Evolutionary conservation across 2,888 invertebrate genomes (phyloP), one percentile per base, ranked within the genome.

Genomic region (Lasius fuliginosus): DNA sequence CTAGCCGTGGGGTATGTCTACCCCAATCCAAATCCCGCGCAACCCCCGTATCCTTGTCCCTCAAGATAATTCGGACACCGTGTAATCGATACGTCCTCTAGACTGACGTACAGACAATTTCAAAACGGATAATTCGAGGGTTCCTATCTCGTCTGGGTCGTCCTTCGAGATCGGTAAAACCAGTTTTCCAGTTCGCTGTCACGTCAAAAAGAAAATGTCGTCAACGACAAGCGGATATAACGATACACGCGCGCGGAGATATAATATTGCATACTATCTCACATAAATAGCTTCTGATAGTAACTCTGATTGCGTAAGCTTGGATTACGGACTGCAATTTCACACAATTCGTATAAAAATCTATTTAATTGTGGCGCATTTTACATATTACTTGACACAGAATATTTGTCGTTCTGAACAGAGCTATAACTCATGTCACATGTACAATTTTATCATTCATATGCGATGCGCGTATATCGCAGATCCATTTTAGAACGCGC

Each of bases 51-150:
- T 91, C 91, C 92, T 90, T 90, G 91, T 90, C 92, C 91, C 93
- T 93, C 92, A 92, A 92, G 93, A 92, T 93, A 93, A 93, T 93
- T 93, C 91, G 93, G 92, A 93, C 92, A 93, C 91, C 90, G 91
- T 93, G 92, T 92, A 93, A 93, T 93, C 93, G 93, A 93, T 93
- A 90, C 91, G 90, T 91, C 87, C 90, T 90, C 91, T 88, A 87
- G 88, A 82, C 84, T 91, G 87, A 91, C 90, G 88, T 88, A 91
- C 90, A 91, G 91, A 91, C 88, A 88, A 91, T 91, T 90, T 90
- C 90, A 90, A 91, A 90, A 90, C 85, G 89, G 88, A 90, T 88
- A 86, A 90, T 88, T 88, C 86, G 81, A 74, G 65, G 64, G 79
- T 76, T 83, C 42, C 86, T 56, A 76, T 83, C 86, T 82, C 84